Conservation (phyloP, 2,888 invertebrate genomes). For the Chaitophorus viminalis region DNA sequence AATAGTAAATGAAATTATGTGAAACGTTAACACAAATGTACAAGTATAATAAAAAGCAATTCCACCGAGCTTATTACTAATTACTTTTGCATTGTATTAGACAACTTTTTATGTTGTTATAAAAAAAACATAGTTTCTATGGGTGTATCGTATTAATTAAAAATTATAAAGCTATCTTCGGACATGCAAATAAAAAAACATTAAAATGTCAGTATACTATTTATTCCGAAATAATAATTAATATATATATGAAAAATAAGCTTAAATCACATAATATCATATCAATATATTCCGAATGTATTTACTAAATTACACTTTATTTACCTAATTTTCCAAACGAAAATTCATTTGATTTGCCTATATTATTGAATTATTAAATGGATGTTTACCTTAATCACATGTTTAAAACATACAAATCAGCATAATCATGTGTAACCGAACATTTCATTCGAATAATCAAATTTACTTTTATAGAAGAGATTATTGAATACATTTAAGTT, state of each 20-base stretch:
- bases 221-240: background rate
- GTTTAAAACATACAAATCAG: background rate
- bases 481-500: background rate
- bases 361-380: background rate
- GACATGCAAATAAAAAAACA: background rate
- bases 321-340: background rate
- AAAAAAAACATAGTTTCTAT: background rate
- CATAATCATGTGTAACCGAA: background rate
- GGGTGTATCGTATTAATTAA: background rate
- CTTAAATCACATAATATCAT: background rate
- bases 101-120: background rate
- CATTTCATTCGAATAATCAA: background rate
- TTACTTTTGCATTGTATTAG: slow-evolving; percentile 11
- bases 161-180: background rate
- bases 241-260: background rate
- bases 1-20: slow-evolving; percentile 5
- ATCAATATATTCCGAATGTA: background rate
- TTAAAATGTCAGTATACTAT: background rate
- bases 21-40: background rate
- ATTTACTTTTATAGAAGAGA: background rate
- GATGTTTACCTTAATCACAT: background rate
- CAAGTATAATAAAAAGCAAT: slow-evolving; percentile 9
- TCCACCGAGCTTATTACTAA: background rate
- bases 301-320: background rate
- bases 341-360: background rate